Evolutionary conservation across 1,140 invertebrate genomes (phyloP).

Genomic region (Drosophila hydei): DNA sequence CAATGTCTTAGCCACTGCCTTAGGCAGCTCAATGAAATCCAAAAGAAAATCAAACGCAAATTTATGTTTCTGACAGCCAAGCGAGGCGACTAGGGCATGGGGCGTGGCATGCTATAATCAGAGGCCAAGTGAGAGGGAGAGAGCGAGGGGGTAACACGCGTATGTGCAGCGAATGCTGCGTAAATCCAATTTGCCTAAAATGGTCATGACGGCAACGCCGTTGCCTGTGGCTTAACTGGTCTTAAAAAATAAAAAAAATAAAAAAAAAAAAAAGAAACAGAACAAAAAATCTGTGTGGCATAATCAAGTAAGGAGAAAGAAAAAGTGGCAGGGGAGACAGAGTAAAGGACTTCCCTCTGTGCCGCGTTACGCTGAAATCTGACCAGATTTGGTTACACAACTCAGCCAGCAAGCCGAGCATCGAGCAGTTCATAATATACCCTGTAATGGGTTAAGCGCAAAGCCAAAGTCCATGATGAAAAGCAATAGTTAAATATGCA

Average conservation of each 20-base stretch:
- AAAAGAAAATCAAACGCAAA: constrained; percentile 1
- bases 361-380: constrained; percentile 30
- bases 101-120: background rate
- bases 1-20: background rate
- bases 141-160: background rate
- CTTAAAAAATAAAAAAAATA: constrained; percentile 39
- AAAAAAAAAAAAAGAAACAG: constrained; percentile 36
- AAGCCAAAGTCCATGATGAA: too few species aligned
- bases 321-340: background rate
- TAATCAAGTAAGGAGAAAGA: background rate
- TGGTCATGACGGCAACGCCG: constrained; percentile 22
- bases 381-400: constrained; percentile 31
- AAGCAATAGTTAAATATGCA: too few species aligned
- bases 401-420: background rate
- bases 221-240: constrained; percentile 56
- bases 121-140: background rate
- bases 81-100: background rate
- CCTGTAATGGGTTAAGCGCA: background rate
- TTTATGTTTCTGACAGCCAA: constrained; percentile 5
- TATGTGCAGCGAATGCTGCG: constrained; percentile 33
- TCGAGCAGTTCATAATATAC: background rate
- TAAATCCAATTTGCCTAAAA: constrained; percentile 64
- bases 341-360: background rate
- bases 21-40: background rate
- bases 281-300: background rate